phyloP scores from a whole-genome alignment of 2,113 vertebrate genomes.

The Strigops habroptila region DNA sequence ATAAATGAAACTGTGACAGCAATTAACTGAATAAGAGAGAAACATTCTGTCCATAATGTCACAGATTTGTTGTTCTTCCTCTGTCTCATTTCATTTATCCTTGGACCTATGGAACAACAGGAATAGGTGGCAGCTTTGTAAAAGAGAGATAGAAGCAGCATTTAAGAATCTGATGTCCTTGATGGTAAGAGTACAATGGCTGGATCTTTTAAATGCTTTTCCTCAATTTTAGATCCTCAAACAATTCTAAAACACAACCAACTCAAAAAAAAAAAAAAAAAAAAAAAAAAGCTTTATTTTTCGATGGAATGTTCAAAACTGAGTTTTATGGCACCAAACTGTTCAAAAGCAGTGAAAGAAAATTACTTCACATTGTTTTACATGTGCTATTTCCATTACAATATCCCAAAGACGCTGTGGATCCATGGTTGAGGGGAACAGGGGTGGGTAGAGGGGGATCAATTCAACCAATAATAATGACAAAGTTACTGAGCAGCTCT shows the following conservation, averaged over 20 bases:
- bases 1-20: background rate
- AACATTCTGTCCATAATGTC: background rate
- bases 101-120: background rate
- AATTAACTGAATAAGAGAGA: background rate
- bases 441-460: background rate
- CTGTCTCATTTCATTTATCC: background rate
- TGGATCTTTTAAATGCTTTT: background rate
- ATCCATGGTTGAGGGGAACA: too few species aligned
- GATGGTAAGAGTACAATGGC: background rate
- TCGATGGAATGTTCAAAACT: background rate
- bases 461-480: background rate
- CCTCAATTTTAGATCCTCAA: background rate
- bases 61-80: background rate
- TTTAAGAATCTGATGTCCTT: background rate
- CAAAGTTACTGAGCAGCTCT: background rate
- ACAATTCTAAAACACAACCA: background rate
- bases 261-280: background rate
- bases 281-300: background rate
- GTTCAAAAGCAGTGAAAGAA: background rate
- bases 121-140: background rate
- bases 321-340: background rate
- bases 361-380: background rate
- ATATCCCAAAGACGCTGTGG: background rate
- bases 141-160: background rate
- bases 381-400: background rate